These are phyloP conservation scores for Scolopax rusticola DNA, from an alignment of 2,797 vertebrate genomes.

Conservation along the genomic window DNA sequence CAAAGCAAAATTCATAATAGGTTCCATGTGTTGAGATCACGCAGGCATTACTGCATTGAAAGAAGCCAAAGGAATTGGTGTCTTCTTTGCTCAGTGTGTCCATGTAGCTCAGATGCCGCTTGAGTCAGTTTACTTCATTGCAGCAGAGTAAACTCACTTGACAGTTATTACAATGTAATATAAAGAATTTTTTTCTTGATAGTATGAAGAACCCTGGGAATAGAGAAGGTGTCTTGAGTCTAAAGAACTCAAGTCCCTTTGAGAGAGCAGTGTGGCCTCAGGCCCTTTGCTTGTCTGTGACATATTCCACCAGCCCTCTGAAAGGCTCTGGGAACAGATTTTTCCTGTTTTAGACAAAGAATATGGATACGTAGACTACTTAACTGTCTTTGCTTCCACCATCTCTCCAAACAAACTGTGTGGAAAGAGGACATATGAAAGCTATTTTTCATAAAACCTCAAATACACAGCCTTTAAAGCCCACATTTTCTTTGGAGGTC, in stretches of 20 bases:
- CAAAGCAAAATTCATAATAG: background rate
- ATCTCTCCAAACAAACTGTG: rapidly evolving
- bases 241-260: background rate
- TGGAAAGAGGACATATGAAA: background rate
- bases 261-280: background rate
- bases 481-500: background rate
- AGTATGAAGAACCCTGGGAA: background rate
- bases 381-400: background rate
- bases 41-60: background rate
- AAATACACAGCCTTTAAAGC: background rate
- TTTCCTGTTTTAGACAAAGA: background rate
- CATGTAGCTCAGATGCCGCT: background rate
- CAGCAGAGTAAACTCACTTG: background rate
- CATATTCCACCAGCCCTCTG: background rate
- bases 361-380: rapidly evolving
- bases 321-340: background rate
- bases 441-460: background rate
- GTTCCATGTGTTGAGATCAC: background rate
- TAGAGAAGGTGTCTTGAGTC: background rate
- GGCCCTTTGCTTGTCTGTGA: rapidly evolving
- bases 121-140: background rate
- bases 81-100: background rate
- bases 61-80: background rate
- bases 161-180: background rate
- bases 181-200: background rate